Percentiles rank a stretch among this genome's conserved stretches.
Evolutionary conservation across 2,888 invertebrate species (phyloP).

Genomic region (Drosophila helvetica): DNA sequence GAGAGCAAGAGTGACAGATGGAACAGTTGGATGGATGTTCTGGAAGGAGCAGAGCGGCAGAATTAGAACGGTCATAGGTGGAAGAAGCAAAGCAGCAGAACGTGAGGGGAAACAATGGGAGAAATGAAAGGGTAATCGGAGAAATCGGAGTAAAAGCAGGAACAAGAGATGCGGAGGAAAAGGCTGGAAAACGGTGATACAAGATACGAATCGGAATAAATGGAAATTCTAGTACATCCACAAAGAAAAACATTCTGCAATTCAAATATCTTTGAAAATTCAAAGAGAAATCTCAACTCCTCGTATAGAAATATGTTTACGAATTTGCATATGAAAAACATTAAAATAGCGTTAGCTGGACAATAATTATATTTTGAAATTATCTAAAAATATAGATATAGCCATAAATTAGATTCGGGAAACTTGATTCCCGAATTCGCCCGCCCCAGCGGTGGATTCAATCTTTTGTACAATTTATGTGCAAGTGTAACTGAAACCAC

Average conservation of each 20-base stretch:
- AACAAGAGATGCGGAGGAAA: too few species aligned
- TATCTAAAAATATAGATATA: background rate
- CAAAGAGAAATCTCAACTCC: too few species aligned
- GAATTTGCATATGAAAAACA: too few species aligned
- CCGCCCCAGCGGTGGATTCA: background rate
- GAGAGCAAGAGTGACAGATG: slow-evolving; percentile 1
- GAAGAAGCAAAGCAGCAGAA: background rate
- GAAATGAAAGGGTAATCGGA: background rate
- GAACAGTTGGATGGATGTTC: slow-evolving; percentile 11
- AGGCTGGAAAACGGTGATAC: too few species aligned
- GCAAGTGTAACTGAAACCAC: slow-evolving; percentile 28
- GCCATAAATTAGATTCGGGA: background rate
- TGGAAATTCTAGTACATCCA: too few species aligned
- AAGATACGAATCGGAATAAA: too few species aligned
- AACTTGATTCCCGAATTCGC: background rate
- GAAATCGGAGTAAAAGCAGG: background rate
- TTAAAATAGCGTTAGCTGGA: too few species aligned
- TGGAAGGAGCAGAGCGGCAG: background rate
- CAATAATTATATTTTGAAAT: background rate
- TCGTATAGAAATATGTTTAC: too few species aligned
- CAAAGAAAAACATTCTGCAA: too few species aligned
- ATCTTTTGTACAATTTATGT: background rate
- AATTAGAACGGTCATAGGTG: too few species aligned
- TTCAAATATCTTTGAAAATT: too few species aligned
- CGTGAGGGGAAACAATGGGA: background rate